Base-by-base conservation (phyloP, 2,888 invertebrate species). In the Rhagonycha fulva region DNA sequence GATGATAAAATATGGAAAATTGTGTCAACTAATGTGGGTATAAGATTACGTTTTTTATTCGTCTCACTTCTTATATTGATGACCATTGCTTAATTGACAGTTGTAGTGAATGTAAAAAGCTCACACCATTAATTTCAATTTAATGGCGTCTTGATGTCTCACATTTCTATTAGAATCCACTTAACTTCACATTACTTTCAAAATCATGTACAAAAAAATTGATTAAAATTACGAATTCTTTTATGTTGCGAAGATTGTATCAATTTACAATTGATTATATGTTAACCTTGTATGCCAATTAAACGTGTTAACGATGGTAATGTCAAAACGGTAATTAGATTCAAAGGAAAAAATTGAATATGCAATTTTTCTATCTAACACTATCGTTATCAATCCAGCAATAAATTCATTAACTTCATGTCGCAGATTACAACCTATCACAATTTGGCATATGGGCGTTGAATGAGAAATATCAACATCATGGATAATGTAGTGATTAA, bases 401-500 rank as follows among this genome's bases (percentile, higher is more conserved):
- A 47, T 71, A 71, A 71, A 71, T 71, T 71, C 71, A 71, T 71
- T 66, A 71, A 30, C 60, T 66, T 71, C 60, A 19, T 62, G 63
- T 68, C 62, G 73, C 67, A 66, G 68, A 73, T 73, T 70, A 74
- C 67, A 72, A 71, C 74, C 74, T 71, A 77, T 77, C 74, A 74
- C 74, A 77, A 77, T 77, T 77, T 77, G 76, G 74, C 76, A 74
- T 74, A 77, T 77, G 76, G 76, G 74, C 71, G 76, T 77, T 63
- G 74, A 77, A 62, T 70, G 62, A 62, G 61, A 70, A 67, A 61
- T 71, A 71, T 70, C 70, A 76, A 73, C 74, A 74, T 47, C 71
- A 66, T 61, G 76, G 47, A 70, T 76, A 73, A 73, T 62, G 60
- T 72, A 66, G 73, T 62, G 62, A 76, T 71, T 68, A 47, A 68